Evolutionary conservation across 2,888 invertebrate species (phyloP).

Genomic region (Helleia helle): DNA sequence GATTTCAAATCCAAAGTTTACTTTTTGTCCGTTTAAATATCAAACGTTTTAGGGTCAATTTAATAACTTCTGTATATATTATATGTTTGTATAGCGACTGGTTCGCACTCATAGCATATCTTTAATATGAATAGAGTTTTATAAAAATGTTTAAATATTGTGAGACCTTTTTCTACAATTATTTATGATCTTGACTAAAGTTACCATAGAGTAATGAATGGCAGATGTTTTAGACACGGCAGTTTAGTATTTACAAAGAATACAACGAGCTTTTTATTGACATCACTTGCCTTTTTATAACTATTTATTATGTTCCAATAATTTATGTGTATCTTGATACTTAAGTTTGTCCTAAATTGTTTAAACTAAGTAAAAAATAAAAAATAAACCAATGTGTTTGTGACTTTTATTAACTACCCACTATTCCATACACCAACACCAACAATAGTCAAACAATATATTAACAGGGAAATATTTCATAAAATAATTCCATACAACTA

Average conservation of each 20-base stretch:
- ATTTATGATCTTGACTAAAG: constrained; percentile 60
- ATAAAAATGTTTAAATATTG: constrained; percentile 39
- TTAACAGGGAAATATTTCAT: neutral
- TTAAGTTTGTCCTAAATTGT: constrained; percentile 44
- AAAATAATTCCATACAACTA: neutral
- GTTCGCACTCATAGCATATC: constrained; percentile 39
- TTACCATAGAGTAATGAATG: constrained; percentile 60
- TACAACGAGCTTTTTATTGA: constrained; percentile 19
- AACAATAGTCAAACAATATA: constrained; percentile 13
- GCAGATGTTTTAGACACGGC: constrained; percentile 24
- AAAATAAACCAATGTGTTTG: constrained; percentile 39
- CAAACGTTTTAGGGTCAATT: too few species aligned
- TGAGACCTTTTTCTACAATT: constrained; percentile 51
- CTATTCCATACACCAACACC: constrained; percentile 17
- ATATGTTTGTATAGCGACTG: constrained; percentile 49
- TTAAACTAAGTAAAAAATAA: constrained; percentile 60
- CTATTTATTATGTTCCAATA: constrained; percentile 57
- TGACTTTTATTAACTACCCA: constrained; percentile 31
- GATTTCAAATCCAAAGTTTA: too few species aligned
- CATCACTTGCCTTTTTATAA: constrained; percentile 51
- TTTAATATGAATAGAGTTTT: neutral
- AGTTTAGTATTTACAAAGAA: constrained; percentile 20
- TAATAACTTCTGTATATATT: constrained; percentile 23
- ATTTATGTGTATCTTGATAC: constrained; percentile 46
- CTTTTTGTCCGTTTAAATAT: too few species aligned